Percentiles rank a stretch among this genome's conserved stretches.
Conservation (phyloP, 2,797 vertebrate species). For the Rhabdomys pumilio region DNA sequence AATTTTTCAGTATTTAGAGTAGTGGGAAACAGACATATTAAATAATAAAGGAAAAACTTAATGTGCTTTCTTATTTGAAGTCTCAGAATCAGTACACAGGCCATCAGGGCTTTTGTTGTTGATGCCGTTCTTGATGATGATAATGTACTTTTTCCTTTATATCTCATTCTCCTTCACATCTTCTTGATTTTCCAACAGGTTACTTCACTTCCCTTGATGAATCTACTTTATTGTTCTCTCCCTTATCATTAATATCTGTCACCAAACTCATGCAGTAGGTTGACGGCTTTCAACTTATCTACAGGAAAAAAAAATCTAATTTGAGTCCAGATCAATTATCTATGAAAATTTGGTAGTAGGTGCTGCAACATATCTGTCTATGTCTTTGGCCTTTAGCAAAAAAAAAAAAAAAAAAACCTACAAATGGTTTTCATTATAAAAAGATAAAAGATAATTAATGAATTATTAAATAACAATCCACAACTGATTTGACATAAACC, state of each 20-base stretch:
- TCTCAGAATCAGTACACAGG: not conserved
- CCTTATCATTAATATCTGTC: not conserved
- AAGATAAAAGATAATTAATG: not conserved
- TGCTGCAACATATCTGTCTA: not conserved
- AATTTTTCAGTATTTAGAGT: not conserved
- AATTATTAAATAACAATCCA: slow-evolving; percentile 15
- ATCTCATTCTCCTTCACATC: not conserved
- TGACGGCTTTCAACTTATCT: not conserved
- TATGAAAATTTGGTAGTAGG: accelerated
- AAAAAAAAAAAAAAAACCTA: too few species aligned
- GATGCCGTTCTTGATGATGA: not conserved
- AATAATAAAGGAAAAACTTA: not conserved
- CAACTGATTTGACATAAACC: not conserved
- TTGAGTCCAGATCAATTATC: not conserved
- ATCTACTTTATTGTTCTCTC: not conserved
- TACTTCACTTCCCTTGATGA: not conserved
- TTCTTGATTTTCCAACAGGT: not conserved
- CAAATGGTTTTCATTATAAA: not conserved
- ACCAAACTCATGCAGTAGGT: not conserved
- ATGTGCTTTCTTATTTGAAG: not conserved
- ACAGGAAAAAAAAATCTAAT: not conserved
- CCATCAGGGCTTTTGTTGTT: not conserved
- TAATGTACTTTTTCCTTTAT: not conserved
- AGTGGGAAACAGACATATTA: not conserved
- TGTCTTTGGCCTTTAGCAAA: not conserved